A percentile compares a stretch with the other conserved stretches of the same genome.
Conservation (phyloP, 2,888 invertebrate species). For the Ennomos quercinarius region DNA sequence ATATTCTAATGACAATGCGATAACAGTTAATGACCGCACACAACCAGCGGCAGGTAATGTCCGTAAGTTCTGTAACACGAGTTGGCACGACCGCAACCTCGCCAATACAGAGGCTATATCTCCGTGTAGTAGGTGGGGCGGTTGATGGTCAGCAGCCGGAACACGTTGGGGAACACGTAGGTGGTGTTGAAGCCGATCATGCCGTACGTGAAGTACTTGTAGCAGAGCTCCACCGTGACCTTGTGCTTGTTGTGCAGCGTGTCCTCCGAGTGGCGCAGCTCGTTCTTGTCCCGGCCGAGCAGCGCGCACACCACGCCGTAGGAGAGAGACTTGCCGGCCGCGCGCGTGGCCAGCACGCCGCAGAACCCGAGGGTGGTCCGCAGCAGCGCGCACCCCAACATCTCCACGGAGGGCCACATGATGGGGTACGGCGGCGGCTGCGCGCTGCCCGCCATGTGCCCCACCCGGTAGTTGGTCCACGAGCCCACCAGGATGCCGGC, state of each 20-base stretch:
- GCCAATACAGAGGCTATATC: conserved; percentile 80
- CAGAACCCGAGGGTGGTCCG: conserved; percentile 91
- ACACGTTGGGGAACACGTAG: conserved; percentile 91
- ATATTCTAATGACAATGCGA: too few species aligned
- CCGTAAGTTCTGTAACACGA: too few species aligned
- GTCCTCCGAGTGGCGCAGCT: conserved; percentile 87
- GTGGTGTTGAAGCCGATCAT: conserved; percentile 92
- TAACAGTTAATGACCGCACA: too few species aligned
- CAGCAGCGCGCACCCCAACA: conserved; percentile 88
- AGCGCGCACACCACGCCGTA: conserved; percentile 90
- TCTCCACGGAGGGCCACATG: conserved; percentile 91
- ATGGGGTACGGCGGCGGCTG: conserved; percentile 90
- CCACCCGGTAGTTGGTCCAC: conserved; percentile 94
- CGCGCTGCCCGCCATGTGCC: conserved; percentile 87
- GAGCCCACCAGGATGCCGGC: conserved; percentile 92
- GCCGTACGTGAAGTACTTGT: conserved; percentile 93
- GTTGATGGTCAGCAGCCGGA: conserved; percentile 90
- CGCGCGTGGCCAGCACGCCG: conserved; percentile 89
- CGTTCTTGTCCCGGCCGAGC: conserved; percentile 87
- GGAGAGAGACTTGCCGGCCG: conserved; percentile 88
- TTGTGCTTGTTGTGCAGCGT: conserved; percentile 89
- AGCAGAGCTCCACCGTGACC: conserved; percentile 91
- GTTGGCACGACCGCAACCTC: not conserved
- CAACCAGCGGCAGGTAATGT: too few species aligned
- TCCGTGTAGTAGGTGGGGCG: conserved; percentile 94